Percentiles rank a stretch among this genome's conserved stretches.
Conservation (phyloP, 53 echinoderm and acorn worm species). For the Hippasteria phrygiana region DNA sequence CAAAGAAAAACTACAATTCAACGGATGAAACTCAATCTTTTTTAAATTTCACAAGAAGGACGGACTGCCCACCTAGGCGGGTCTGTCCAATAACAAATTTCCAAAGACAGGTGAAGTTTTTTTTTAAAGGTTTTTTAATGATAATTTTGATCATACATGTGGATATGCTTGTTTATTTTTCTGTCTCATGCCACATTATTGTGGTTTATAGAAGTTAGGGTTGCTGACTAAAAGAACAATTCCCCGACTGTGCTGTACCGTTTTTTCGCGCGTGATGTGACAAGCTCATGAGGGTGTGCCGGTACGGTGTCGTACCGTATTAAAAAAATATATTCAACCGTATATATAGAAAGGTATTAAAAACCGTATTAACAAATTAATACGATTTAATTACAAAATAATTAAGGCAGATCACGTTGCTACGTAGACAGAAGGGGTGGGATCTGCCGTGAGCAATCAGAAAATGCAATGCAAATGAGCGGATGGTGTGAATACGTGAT, state of each 20-base stretch:
- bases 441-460: constrained; percentile 1
- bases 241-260: background rate
- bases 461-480: background rate
- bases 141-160: background rate
- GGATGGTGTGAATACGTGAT: background rate
- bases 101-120: background rate
- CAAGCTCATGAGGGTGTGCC: too few species aligned
- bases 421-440: constrained; percentile 19
- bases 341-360: too few species aligned
- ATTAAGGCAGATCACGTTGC: constrained; percentile 11
- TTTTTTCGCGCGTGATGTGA: too few species aligned
- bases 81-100: constrained; percentile 14
- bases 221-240: background rate
- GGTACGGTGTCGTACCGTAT: too few species aligned
- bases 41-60: constrained; percentile 58
- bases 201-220: background rate
- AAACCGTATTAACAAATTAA: too few species aligned
- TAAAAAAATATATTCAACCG: too few species aligned
- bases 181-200: too few species aligned
- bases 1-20: too few species aligned
- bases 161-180: too few species aligned
- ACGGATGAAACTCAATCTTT: background rate
- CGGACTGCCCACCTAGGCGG: constrained; percentile 21
- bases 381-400: constrained; percentile 35
- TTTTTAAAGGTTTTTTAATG: background rate